phyloP scores from a whole-genome alignment of 1,140 invertebrate genomes.

The Drosophila santomea region DNA sequence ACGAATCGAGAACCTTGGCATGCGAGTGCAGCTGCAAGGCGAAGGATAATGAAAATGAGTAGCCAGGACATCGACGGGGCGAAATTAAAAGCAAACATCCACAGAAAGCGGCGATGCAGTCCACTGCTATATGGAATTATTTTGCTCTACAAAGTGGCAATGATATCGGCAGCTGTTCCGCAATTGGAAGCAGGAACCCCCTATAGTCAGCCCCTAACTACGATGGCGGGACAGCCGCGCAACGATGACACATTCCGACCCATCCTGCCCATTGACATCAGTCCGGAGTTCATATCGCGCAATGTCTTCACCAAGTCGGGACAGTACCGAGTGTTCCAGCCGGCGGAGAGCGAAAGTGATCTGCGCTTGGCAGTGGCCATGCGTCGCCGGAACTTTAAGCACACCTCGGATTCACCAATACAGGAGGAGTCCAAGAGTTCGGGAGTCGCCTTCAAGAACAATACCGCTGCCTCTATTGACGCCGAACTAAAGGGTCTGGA shows the following conservation, averaged over 20 bases:
- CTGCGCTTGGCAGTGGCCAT: constrained; percentile 63
- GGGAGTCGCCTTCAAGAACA: constrained; percentile 1
- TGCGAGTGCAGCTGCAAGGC: constrained; percentile 53
- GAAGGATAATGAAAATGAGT: constrained; percentile 63
- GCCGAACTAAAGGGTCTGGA: constrained; percentile 64
- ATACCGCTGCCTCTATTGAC: constrained; percentile 25
- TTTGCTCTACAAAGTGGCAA: constrained; percentile 45
- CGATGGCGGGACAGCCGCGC: constrained; percentile 56
- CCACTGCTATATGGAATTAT: constrained; percentile 31
- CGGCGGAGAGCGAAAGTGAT: constrained; percentile 71
- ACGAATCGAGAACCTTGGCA: constrained; percentile 40
- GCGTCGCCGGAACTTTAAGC: constrained; percentile 60
- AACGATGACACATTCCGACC: constrained; percentile 73
- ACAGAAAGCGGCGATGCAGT: constrained; percentile 65
- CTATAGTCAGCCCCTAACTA: constrained; percentile 73
- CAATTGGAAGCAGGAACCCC: neutral
- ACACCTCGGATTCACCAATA: constrained; percentile 7
- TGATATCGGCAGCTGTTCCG: constrained; percentile 19
- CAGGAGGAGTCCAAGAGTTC: constrained; percentile 14
- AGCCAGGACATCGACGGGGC: constrained; percentile 40
- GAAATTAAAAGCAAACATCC: constrained; percentile 75
- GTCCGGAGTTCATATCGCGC: constrained; percentile 77
- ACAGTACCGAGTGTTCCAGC: constrained; percentile 78
- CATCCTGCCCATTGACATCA: constrained; percentile 73
- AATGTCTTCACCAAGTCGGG: constrained; percentile 81